Evolutionary conservation across 2,113 vertebrate species (phyloP), one percentile per base, ranked within the genome.

Genomic region (Gnathonemus echidnorhynchus): DNA sequence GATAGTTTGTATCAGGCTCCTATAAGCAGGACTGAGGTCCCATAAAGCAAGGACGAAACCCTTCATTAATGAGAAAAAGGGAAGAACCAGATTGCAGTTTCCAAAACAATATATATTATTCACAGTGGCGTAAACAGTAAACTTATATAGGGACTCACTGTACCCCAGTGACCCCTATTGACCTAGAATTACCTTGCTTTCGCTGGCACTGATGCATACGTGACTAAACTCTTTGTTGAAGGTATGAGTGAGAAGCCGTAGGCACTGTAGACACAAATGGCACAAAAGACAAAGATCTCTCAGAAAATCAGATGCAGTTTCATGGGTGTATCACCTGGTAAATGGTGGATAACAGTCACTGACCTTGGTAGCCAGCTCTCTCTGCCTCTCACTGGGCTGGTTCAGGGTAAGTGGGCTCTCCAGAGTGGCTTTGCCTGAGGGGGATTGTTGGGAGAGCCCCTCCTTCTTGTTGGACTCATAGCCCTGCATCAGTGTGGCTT

Each of bases 151-250:
- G 58, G 24, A n/a, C 8, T 62, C 92, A 88, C 88, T 90, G 90
- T 92, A 27, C 52, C 2, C 89, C 92, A 91, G 90, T 88, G 91
- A 93, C 90, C 92, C 90, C 93, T 94, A 48, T 10, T 88, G 91
- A 91, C 93, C 93, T 93, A 94, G 93, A 94, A 89, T 94, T 96
- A 99, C 98, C 98, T 99, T 99, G 97, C 98, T 99, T 95, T 99
- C 98, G 19, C 98, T 99, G 96, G 98, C 98, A 0, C 98, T 99
- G 93, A 97, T 93, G 94, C 98, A 99, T 94, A 99, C 98, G 94
- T 99, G 98, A 92, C 96, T 98, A 95, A 99, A 98, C 92, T 99
- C 98, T 91, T 98, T 97, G 97, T 99, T 99, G 96, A 99, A 99
- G 86, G 98, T 99, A 95, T 99, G 98, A 7, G 97, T 98, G 92